Base-by-base conservation (phyloP, 2,888 invertebrate species). In the Cantharis nigra region DNA sequence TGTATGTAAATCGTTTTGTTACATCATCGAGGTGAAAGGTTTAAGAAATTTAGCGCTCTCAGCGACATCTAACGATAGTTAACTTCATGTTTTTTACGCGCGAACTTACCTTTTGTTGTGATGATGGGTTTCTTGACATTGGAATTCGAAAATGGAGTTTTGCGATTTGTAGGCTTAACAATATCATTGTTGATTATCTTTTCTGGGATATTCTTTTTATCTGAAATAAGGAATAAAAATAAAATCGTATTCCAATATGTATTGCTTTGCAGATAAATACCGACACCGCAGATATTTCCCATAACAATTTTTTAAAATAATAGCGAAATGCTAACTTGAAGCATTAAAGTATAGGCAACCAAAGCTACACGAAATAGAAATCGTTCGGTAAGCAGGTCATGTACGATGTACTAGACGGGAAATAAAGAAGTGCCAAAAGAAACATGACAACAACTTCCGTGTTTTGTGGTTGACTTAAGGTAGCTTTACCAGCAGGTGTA, bases 61-160 rank as follows among this genome's bases (percentile, higher is more conserved):
- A 9, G 18, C 16, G 20, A n/a, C 20, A 23, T 67, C 65, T 26
- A 23, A 67, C 65, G 23, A 4, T 5, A 9, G 23, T n/a, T 23
- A 23, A 49, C 2, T 49, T 5, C 0, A 49, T 0, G 2, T 9
- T 18, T 64, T 0, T 5, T 64, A 64, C 9, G 5, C 10, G 18
- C 18, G 30, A 28, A 78, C 82, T 80, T 78, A 83, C 84, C 83
- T 81, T 83, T 83, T 18, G 73, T 63, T 9, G 74, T 62, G 18
- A 76, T 30, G 18, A 75, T 74, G 20, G 76, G 82, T 75, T 86
- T 86, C 80, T 86, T 87, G 62, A 86, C 86, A 81, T 87, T 87
- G 7, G 84, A 70, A 26, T 67, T 67, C 13, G 83, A 78, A 77
- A 85, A 83, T 20, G 85, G 77, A 76, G 82, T 81, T 82, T 80